phyloP scores from a whole-genome alignment of 2,113 vertebrate species.

The mouse (Mus musculus) region GRCm39 chr7:44156501-44157000 shows the following conservation, averaged over 20 bases:
- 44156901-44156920: background rate
- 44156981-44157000: background rate
- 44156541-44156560: conserved; percentile 90
- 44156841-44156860: background rate
- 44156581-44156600: conserved; percentile 87
- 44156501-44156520: conserved; percentile 91
- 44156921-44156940: background rate
- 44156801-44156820: background rate
- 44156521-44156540: conserved; percentile 92
- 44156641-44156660: background rate
- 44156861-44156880: background rate
- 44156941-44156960: background rate
- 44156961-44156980: background rate
- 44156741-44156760: background rate
- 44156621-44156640: conserved; percentile 82
- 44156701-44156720: background rate
- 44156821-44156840: background rate
- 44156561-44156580: conserved; percentile 90
- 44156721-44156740: background rate
- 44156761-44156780: background rate
- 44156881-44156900: background rate
- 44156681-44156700: fast-evolving
- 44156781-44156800: background rate
- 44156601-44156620: conserved; percentile 90
- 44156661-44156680: background rate